Conservation (phyloP, 2,797 vertebrate species). For the Sparidentex hasta region DNA sequence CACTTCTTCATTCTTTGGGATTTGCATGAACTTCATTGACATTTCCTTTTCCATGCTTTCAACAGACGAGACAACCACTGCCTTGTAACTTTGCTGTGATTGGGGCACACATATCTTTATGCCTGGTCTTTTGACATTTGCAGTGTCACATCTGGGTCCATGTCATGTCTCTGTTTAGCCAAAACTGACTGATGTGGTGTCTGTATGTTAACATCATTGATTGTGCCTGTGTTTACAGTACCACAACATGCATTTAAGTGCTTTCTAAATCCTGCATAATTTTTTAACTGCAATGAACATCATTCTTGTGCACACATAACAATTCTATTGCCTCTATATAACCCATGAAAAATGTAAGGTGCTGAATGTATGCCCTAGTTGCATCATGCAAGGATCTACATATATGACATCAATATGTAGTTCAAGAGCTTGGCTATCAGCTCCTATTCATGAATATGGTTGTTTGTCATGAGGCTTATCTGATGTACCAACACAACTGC, state of each 20-base stretch:
- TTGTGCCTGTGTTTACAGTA: neutral
- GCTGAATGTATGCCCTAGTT: constrained; percentile 16
- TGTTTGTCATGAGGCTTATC: neutral
- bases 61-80: constrained; percentile 15
- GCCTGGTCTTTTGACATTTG: constrained; percentile 1
- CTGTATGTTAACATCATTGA: neutral
- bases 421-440: neutral
- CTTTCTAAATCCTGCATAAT: constrained; percentile 38
- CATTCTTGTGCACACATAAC: constrained; percentile 23
- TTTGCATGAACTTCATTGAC: constrained; percentile 1
- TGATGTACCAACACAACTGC: neutral
- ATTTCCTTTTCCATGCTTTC: neutral
- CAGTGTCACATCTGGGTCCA: neutral
- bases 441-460: neutral
- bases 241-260: constrained; percentile 2
- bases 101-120: constrained; percentile 7
- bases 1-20: neutral
- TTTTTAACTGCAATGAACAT: constrained; percentile 36
- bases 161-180: neutral
- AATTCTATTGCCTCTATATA: constrained; percentile 15
- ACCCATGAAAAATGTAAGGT: constrained; percentile 27
- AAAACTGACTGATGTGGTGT: constrained; percentile 6
- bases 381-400: constrained; percentile 23
- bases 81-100: neutral
- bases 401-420: constrained; percentile 13